Evolutionary conservation across 2,888 invertebrate genomes (phyloP), one percentile per base, ranked within the genome.

Genomic region (Eristalinus aeneus): DNA sequence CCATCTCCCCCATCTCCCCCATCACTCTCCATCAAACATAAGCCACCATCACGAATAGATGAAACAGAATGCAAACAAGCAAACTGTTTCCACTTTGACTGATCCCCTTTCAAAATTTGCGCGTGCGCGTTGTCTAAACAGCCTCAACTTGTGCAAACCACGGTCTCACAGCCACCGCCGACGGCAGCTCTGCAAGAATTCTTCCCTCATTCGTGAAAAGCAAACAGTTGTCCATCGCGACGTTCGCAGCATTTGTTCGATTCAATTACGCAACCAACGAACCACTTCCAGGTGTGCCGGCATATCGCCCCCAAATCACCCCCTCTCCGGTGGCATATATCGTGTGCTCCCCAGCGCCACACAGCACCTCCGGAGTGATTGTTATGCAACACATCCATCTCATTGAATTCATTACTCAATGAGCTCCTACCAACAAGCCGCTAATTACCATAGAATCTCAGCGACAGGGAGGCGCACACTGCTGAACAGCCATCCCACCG

Each of bases 361-460:
- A 23, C 3, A 74, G 20, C 20, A 56, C 68, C 23, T 46, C 46
- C 16, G 64, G 23, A 61, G 27, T 54, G 8, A 71, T 34, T 71
- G 78, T 78, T 73, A 68, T 58, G 78, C 78, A 78, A 78, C 68
- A 34, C n/a, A n/a, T n/a, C 46, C 27, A 61, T 78, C 36, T 58
- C 69, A 64, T 69, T 68, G 58, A 73, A 78, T 78, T 74, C 68
- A 78, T 83, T 83, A 83, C 73, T 64, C 73, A 73, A 78, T 73
- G 78, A 78, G 69, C 69, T 73, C 67, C 78, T 63, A 60, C 78
- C 67, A 68, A 71, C 36, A 53, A 16, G 58, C 64, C 53, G 78
- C 69, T 73, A 83, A 83, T 83, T 83, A 83, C 68, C 53, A 73
- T 74, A 46, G 46, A 46, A 46, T 46, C 8, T 8, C 46, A 46